phyloP scores from a whole-genome alignment of 2,888 invertebrate species.

The Desoria tigrina region DNA sequence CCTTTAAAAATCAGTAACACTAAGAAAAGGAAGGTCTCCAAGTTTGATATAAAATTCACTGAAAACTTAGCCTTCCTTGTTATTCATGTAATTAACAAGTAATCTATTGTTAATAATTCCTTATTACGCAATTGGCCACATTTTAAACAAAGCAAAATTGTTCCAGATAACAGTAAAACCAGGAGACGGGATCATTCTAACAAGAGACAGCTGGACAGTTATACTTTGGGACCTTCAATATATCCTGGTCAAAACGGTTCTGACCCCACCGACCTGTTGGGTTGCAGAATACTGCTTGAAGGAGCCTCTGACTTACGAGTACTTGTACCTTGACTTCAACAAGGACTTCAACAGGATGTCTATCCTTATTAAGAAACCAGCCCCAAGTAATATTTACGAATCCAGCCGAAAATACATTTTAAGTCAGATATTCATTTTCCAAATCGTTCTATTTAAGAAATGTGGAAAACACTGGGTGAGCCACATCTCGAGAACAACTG shows the following conservation, averaged over 20 bases:
- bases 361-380: neutral
- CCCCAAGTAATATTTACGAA: neutral
- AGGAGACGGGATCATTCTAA: neutral
- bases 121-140: too few species aligned
- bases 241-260: neutral
- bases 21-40: too few species aligned
- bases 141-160: too few species aligned
- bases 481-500: neutral
- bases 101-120: too few species aligned
- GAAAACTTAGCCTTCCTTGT: neutral
- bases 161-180: neutral
- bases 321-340: neutral
- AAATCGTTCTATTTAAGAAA: constrained; percentile 5
- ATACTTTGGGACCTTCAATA: neutral
- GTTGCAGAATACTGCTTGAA: neutral
- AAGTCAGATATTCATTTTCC: neutral
- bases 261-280: neutral
- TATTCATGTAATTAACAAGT: too few species aligned
- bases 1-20: too few species aligned
- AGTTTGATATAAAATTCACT: neutral
- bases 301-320: neutral
- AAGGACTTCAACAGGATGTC: neutral
- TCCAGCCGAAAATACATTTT: neutral
- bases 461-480: neutral
- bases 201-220: neutral